Base-by-base conservation (phyloP, 1,140 invertebrate species). In the Scylla paramamosain region DNA sequence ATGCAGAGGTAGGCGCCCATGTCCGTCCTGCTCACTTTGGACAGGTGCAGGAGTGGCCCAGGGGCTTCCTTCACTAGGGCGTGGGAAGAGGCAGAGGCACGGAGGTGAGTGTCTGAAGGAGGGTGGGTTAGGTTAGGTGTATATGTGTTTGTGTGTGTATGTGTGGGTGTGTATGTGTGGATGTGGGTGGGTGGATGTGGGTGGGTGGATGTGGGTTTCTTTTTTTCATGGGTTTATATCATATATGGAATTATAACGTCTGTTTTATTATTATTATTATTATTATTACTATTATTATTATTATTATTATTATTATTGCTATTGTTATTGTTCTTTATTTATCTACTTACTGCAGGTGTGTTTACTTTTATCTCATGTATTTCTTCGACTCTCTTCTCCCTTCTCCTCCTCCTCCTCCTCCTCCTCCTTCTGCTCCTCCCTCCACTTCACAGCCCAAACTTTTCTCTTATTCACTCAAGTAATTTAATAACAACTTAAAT, bases 1-100 rank as follows among this genome's bases (percentile, higher is more conserved):
- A 99, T 99, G 97, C 98, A 99, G 95, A 98, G 97, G 97, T 98
- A 99, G 31, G 98, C 98, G 83, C 98, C 98, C 98, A 99, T 99
- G 97, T 99, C 98, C 96, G 98, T 97, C 94, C 98, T 97, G 96
- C 98, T 98, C 96, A 99, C 97, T 91, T 98, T 97, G 97, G 98
- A 97, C 96, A 99, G 97, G 92, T 98, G 97, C 96, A 99, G 97
- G 59, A 97, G 97, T 77, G 98, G 98, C 77, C 98, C 98, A 96
- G 98, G 98, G 97, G 98, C 98, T 91, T 97, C 98, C 95, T 98
- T 88, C 39, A 96, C 96, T 96, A 52, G 0, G 25, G 84, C 25
- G 45, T 20, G 46, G 28, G 46, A 28, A 10, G 20, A 59, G 46
- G 32, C 14, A 31, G 91, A 39, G 4, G 52, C 25, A 32, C 12